Evolutionary conservation across 2,888 invertebrate genomes (phyloP).

Genomic region (Rhabditoides inermis): DNA sequence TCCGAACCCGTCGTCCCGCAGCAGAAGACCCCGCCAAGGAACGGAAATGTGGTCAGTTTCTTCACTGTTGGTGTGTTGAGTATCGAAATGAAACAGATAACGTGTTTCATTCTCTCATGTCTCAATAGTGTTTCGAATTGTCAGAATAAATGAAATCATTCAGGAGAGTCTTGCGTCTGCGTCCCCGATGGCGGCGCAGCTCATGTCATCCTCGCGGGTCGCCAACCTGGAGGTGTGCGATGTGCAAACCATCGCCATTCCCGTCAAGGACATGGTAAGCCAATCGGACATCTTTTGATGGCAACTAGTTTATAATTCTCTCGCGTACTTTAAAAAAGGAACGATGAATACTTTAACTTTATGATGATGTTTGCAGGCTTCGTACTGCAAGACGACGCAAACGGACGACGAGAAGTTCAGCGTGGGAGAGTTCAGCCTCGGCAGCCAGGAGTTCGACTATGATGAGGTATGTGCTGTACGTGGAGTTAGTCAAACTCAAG

Average conservation of each 20-base stretch:
- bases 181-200: constrained; percentile 9
- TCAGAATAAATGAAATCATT: background rate
- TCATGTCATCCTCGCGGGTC: constrained; percentile 3
- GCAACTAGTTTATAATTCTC: background rate
- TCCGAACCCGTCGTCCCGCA: constrained; percentile 10
- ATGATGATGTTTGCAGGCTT: constrained; percentile 23
- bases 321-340: no score
- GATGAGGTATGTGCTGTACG: constrained; percentile 32
- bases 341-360: no score
- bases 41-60: no score
- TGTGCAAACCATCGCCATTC: constrained; percentile 9
- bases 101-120: no score
- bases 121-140: no score
- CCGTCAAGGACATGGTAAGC: constrained; percentile 20
- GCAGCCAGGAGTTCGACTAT: constrained; percentile 44
- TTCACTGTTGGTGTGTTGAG: no score
- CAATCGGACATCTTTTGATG: background rate
- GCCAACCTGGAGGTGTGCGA: constrained; percentile 12
- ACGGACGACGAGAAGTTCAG: constrained; percentile 45
- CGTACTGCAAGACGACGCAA: constrained; percentile 50
- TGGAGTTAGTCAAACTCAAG: background rate
- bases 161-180: background rate
- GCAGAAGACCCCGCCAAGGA: no score
- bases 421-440: constrained; percentile 42
- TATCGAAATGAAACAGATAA: no score